Conservation (phyloP, 2,113 vertebrate genomes). For the Acrocephalus arundinaceus region DNA sequence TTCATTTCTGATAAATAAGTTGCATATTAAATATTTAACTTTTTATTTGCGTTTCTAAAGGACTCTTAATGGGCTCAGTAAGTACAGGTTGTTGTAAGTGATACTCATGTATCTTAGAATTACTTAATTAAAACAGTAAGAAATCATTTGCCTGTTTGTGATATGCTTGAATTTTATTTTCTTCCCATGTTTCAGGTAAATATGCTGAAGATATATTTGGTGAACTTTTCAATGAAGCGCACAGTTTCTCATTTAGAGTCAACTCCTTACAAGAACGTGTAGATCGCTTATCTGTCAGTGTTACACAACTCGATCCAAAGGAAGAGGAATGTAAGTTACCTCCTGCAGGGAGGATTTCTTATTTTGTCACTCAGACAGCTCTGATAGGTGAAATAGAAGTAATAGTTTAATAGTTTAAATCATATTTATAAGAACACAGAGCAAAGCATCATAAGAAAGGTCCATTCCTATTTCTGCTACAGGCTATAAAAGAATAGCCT, state of each 20-base stretch:
- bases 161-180: neutral
- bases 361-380: neutral
- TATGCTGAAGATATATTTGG: conserved; percentile 99
- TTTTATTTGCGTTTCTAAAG: neutral
- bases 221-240: conserved; percentile 97
- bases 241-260: conserved; percentile 97
- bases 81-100: neutral
- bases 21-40: neutral
- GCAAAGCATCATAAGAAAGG: neutral
- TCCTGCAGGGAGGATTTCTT: neutral
- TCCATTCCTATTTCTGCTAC: neutral
- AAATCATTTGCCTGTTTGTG: neutral
- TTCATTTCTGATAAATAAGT: neutral
- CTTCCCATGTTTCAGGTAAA: conserved; percentile 83
- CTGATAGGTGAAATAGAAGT: neutral
- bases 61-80: neutral
- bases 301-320: conserved; percentile 98
- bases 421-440: neutral
- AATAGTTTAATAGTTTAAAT: neutral
- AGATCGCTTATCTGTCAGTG: conserved; percentile 95
- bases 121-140: neutral
- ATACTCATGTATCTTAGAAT: neutral
- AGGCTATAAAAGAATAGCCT: neutral
- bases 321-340: conserved; percentile 94
- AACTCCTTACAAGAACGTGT: conserved; percentile 98